Base-by-base conservation (phyloP, 2,113 vertebrate species). In the Colossoma macropomum region DNA sequence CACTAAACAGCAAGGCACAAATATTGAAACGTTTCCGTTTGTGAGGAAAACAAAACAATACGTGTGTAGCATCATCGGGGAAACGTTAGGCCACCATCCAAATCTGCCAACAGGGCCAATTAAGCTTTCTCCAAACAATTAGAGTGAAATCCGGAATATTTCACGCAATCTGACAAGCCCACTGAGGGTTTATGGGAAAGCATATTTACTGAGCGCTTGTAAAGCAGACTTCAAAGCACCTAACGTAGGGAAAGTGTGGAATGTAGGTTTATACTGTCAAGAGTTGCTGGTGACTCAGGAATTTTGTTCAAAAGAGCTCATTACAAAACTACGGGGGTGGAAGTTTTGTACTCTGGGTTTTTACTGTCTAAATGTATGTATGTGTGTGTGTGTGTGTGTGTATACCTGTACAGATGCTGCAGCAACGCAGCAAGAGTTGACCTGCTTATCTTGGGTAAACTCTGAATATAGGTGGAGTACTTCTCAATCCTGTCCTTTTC, bases 331-430 rank as follows among this genome's bases (percentile, higher is more conserved):
- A 1, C 21, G 34, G 10, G 23, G 17, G 38, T 54, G 69, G 50
- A 66, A 30, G 48, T 45, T 62, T 70, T 80, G 65, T 32, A 28
- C 15, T 66, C 27, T 28, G 77, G 13, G 17, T 50, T 41, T 32
- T 21, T 60, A 34, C 13, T 66, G 21, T 75, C 11, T 21, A 11
- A 60, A 16, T 12, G 41, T 11, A 4, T 48, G 48, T 56, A 28
- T 78, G 50, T 70, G 73, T 48, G n/a, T 52, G 70, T 13, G 25
- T 73, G 70, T 60, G 41, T 25, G 63, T 25, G 71, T 15, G 50
- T 71, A 8, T 87, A 99, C 98, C 98, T 97, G 92, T 97, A 98
- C 81, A 99, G 95, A 86, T 99, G 97, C 87, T 97, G 96, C 79
- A 97, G 95, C 86, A 99, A 84, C 70, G 97, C 97, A 56, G 95